Conservation (phyloP, 2,797 vertebrate species). For the Coregonus ussuriensis region DNA sequence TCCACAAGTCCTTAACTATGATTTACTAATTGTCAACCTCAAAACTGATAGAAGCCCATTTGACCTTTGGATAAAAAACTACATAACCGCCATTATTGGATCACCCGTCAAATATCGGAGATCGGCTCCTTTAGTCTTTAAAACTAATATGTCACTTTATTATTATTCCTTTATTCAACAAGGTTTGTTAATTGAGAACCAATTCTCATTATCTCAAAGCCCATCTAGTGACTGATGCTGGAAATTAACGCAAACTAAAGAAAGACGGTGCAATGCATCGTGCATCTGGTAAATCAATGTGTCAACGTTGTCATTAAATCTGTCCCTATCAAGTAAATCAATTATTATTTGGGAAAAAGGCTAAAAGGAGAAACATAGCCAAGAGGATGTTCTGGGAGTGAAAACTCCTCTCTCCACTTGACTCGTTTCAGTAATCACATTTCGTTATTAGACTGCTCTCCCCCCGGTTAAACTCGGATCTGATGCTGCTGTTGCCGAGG, state of each 20-base stretch:
- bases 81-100: not conserved
- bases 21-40: not conserved
- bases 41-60: constrained; percentile 7
- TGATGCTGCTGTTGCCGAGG: constrained; percentile 41
- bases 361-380: not conserved
- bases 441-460: constrained; percentile 23
- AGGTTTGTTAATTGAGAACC: not conserved
- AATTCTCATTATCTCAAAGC: not conserved
- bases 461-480: constrained; percentile 27
- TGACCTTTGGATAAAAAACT: not conserved
- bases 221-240: not conserved
- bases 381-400: not conserved
- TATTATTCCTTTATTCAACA: not conserved
- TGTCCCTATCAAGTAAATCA: not conserved
- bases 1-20: not conserved
- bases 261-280: not conserved
- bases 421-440: constrained; percentile 16
- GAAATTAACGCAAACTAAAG: not conserved
- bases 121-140: not conserved
- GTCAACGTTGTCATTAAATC: not conserved
- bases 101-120: not conserved
- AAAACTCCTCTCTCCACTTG: constrained; percentile 6
- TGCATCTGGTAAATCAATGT: not conserved
- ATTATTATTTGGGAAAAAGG: not conserved
- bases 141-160: not conserved